phyloP scores from a whole-genome alignment of 2,888 invertebrate genomes.

The Melieria crassipennis region DNA sequence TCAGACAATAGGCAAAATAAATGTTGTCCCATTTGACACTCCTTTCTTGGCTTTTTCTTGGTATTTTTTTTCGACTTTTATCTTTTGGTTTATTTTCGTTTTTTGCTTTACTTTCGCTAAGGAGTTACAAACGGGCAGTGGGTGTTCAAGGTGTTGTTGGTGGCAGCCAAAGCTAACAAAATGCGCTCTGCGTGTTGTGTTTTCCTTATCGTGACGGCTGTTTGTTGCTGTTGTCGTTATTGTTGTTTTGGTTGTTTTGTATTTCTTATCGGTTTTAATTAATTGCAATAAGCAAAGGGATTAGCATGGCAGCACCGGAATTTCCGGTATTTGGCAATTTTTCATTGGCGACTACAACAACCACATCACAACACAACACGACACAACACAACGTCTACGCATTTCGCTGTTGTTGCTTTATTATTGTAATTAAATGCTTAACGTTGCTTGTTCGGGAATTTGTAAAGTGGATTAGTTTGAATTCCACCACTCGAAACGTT shows the following conservation, averaged over 20 bases:
- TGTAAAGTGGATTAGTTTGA: conserved; percentile 22
- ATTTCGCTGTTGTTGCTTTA: not conserved
- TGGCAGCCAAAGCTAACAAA: no score
- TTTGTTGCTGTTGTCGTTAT: not conserved
- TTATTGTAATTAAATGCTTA: conserved; percentile 10
- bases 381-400: no score
- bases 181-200: not conserved
- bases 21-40: conserved; percentile 33
- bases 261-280: conserved; percentile 56
- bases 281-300: conserved; percentile 61
- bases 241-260: conserved; percentile 30
- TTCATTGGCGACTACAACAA: conserved; percentile 41
- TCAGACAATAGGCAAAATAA: conserved; percentile 14
- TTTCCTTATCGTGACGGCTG: not conserved
- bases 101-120: conserved; percentile 6
- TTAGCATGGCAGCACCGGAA: conserved; percentile 58
- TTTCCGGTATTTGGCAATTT: conserved; percentile 58
- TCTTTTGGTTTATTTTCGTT: not conserved
- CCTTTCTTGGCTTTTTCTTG: conserved; percentile 22
- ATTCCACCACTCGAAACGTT: not conserved
- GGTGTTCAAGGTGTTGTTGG: no score
- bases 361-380: no score
- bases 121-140: no score
- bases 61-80: not conserved
- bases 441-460: conserved; percentile 14